These are phyloP conservation scores for Poecilia latipinna DNA, from an alignment of 2,113 vertebrate species.

Conservation along the genomic window DNA sequence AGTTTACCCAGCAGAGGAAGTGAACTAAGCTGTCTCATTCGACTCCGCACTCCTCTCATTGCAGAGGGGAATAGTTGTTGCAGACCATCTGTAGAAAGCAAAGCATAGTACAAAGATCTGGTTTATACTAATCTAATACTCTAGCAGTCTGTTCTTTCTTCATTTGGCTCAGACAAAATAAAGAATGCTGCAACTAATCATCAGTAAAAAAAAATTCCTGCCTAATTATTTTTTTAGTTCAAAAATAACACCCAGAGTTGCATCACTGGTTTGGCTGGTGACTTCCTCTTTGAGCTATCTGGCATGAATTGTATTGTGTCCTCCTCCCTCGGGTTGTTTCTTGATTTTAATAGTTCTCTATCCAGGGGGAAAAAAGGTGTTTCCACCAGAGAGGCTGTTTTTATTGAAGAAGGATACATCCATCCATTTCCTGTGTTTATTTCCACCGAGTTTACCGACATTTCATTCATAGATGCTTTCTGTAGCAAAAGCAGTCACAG, in stretches of 20 bases:
- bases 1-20: no score
- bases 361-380: neutral
- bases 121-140: no score
- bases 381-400: neutral
- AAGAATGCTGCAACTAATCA: neutral
- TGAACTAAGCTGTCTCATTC: no score
- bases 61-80: no score
- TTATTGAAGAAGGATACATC: neutral
- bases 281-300: neutral
- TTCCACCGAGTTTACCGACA: neutral
- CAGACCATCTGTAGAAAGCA: no score
- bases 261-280: neutral
- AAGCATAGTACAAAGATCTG: no score
- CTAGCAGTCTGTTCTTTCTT: no score
- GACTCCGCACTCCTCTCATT: no score
- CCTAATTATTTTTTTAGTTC: neutral
- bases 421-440: neutral
- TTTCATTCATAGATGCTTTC: neutral
- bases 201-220: neutral
- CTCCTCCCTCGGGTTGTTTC: neutral
- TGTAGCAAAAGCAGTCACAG: neutral
- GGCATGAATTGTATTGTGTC: neutral
- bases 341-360: neutral
- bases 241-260: neutral
- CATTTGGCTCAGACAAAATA: neutral